These are phyloP conservation scores for Xenus cinereus DNA, from an alignment of 2,113 vertebrate genomes.

Conservation along the genomic window DNA sequence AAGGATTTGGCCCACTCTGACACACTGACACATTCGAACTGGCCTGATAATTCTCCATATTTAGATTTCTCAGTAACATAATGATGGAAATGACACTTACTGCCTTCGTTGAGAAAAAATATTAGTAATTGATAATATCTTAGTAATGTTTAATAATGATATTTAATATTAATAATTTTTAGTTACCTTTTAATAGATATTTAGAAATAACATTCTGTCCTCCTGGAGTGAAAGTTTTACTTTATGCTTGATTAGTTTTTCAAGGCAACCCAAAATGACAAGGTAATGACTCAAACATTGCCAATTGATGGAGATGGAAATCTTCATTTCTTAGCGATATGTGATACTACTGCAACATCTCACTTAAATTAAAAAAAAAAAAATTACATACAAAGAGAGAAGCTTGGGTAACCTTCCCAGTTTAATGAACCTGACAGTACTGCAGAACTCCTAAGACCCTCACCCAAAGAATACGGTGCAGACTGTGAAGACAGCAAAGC, in stretches of 20 bases:
- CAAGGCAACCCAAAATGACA: background rate
- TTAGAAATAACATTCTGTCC: background rate
- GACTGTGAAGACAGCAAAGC: background rate
- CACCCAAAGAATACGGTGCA: background rate
- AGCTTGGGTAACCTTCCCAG: background rate
- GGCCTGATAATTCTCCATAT: background rate
- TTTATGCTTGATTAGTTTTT: conserved; percentile 6
- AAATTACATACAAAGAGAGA: background rate
- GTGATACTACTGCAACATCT: background rate
- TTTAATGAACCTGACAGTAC: background rate
- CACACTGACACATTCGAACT: background rate
- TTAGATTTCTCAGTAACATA: background rate
- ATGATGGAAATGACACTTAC: background rate
- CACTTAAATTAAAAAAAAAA: background rate
- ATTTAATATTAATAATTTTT: background rate
- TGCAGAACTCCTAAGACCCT: background rate
- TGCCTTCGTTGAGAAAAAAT: background rate
- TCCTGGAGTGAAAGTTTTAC: background rate
- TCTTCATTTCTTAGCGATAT: background rate
- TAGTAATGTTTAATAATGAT: background rate
- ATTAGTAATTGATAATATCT: background rate
- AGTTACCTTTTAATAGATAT: conserved; percentile 2
- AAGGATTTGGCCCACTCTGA: background rate
- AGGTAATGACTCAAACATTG: background rate
- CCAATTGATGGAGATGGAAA: background rate